Evolutionary conservation across 2,888 invertebrate genomes (phyloP).

Genomic region (Caenorhabditis drosophilae): DNA sequence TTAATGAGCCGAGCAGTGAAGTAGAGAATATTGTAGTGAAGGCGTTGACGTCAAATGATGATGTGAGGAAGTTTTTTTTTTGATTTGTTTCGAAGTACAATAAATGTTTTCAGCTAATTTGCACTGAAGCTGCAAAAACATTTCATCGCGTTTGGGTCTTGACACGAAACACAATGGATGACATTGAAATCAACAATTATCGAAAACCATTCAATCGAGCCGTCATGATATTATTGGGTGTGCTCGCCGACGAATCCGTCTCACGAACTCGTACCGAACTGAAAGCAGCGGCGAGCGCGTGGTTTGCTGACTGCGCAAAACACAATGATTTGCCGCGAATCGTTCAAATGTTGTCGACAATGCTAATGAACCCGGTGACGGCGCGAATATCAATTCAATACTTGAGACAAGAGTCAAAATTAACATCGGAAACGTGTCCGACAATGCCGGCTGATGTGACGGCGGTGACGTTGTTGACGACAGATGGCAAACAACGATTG

Average conservation of each 20-base stretch:
- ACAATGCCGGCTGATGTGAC: conserved; percentile 53
- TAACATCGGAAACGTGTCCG: conserved; percentile 49
- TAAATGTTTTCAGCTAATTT: conserved; percentile 36
- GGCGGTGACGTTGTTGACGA: conserved; percentile 57
- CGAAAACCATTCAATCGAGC: conserved; percentile 62
- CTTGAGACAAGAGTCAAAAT: conserved; percentile 45
- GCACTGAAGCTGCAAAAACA: conserved; percentile 58
- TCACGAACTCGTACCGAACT: conserved; percentile 52
- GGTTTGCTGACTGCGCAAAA: conserved; percentile 78
- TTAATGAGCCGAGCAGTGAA: conserved; percentile 72
- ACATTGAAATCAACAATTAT: conserved; percentile 28
- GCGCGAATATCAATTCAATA: conserved; percentile 81
- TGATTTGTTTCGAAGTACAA: not conserved
- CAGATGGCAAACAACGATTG: conserved; percentile 59
- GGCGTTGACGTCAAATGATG: conserved; percentile 56
- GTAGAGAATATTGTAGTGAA: conserved; percentile 63
- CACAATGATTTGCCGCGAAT: conserved; percentile 81
- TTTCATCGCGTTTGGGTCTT: conserved; percentile 64
- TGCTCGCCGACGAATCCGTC: conserved; percentile 62
- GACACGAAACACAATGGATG: conserved; percentile 47
- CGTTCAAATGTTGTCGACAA: conserved; percentile 75
- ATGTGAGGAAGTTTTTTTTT: conserved; percentile 11
- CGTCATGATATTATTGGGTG: conserved; percentile 65
- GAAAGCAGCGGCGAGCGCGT: conserved; percentile 76
- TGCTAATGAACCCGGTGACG: conserved; percentile 81